phyloP scores from a whole-genome alignment of 1,140 invertebrate species.

The Papilio helenus region DNA sequence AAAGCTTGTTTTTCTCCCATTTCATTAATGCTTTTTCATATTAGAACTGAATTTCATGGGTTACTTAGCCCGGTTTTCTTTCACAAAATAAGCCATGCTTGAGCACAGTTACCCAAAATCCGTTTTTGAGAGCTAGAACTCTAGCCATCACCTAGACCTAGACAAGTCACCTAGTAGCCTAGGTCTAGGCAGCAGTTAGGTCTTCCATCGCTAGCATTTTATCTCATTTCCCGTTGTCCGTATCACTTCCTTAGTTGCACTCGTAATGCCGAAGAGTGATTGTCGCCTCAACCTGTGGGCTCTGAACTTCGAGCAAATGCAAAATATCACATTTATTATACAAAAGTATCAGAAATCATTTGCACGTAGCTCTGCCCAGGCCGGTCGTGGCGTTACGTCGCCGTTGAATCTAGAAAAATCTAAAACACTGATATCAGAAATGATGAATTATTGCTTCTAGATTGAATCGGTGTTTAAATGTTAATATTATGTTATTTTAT shows the following conservation, averaged over 20 bases:
- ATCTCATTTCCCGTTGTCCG: constrained; percentile 67
- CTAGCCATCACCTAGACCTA: not conserved
- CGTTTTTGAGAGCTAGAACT: not conserved
- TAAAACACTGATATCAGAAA: not conserved
- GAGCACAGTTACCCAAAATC: not conserved
- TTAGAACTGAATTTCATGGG: not conserved
- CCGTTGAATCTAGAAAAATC: constrained; percentile 59
- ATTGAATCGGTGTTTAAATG: constrained; percentile 51
- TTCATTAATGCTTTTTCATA: constrained; percentile 43
- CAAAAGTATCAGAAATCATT: constrained; percentile 42
- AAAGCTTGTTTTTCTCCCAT: constrained; percentile 59
- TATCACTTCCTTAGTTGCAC: constrained; percentile 77
- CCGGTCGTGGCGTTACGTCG: constrained; percentile 42
- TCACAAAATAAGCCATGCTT: not conserved
- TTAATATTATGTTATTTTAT: constrained; percentile 44
- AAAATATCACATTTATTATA: constrained; percentile 41
- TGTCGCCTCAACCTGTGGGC: constrained; percentile 63
- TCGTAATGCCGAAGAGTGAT: constrained; percentile 80
- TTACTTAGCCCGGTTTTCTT: not conserved
- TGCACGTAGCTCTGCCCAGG: constrained; percentile 48
- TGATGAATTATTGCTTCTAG: constrained; percentile 49
- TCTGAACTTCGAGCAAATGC: constrained; percentile 60
- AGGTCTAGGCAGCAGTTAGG: not conserved
- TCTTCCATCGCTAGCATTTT: constrained; percentile 43
- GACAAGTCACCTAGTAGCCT: not conserved